Conservation (phyloP, 2,888 invertebrate species). For the Phyllotreta cruciferae region DNA sequence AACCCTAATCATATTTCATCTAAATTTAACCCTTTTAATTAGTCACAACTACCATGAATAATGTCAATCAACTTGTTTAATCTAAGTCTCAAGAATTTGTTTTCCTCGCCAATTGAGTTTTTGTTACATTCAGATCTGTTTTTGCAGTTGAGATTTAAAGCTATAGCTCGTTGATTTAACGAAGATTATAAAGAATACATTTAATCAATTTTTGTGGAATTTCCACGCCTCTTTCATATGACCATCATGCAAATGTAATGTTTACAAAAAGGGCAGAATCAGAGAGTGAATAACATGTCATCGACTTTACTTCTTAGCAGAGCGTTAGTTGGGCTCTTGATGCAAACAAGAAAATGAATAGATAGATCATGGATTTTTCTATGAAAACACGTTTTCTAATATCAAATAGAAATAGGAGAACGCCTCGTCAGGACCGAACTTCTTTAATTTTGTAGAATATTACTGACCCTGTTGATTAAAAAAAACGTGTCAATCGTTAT, state of each 20-base stretch:
- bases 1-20: no score
- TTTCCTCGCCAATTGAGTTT: no score
- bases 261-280: constrained; percentile 18
- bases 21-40: no score
- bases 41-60: no score
- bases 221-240: constrained; percentile 16
- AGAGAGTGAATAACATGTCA: constrained; percentile 32
- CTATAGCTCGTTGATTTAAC: neutral
- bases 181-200: neutral
- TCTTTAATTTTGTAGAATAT: constrained; percentile 8
- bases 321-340: constrained; percentile 23
- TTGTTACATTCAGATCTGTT: no score
- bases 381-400: constrained; percentile 44
- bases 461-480: constrained; percentile 8
- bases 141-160: neutral
- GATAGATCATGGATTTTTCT: constrained; percentile 37
- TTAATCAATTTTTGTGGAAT: constrained; percentile 17
- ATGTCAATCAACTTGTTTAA: no score
- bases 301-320: constrained; percentile 27
- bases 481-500: constrained; percentile 4
- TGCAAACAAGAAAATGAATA: constrained; percentile 33
- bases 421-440: constrained; percentile 41
- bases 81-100: no score
- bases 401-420: constrained; percentile 47
- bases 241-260: constrained; percentile 22